phyloP scores from a whole-genome alignment of 2,888 invertebrate species.

The Syrphus vitripennis region DNA sequence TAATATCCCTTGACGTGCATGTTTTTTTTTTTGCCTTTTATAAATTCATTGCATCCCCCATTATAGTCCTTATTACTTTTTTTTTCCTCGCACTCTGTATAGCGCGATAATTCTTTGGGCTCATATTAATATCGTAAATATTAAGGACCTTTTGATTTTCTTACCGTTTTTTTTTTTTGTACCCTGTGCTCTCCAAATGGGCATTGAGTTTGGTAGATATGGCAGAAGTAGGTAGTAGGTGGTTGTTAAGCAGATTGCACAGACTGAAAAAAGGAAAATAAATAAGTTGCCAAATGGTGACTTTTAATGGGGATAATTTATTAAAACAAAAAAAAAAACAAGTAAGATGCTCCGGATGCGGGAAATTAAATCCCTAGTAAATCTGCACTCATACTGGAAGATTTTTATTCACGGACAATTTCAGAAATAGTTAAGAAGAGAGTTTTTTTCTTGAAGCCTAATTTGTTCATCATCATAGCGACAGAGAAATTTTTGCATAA shows the following conservation, averaged over 20 bases:
- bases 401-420: background rate
- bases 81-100: background rate
- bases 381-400: background rate
- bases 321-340: background rate
- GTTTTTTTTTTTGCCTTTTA: slow-evolving; percentile 7
- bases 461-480: too few species aligned
- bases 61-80: slow-evolving; percentile 53
- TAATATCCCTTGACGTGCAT: slow-evolving; percentile 13
- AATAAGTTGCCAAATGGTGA: slow-evolving; percentile 37
- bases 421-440: background rate
- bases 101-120: slow-evolving; percentile 45
- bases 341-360: background rate
- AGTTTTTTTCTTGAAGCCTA: too few species aligned
- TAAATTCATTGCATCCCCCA: slow-evolving; percentile 30
- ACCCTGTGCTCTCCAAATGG: background rate
- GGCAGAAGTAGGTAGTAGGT: background rate
- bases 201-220: background rate
- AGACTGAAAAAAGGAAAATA: slow-evolving; percentile 17
- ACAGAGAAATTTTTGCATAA: too few species aligned
- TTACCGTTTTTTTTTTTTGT: slow-evolving; percentile 1
- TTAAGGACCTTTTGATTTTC: slow-evolving; percentile 33
- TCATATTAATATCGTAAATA: slow-evolving; percentile 55
- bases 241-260: slow-evolving; percentile 48
- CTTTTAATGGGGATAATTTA: slow-evolving; percentile 41
- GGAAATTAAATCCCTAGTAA: background rate